These are phyloP conservation scores for Gymnothorax javanicus DNA, from an alignment of 2,797 vertebrate species.

Conservation along the genomic window DNA sequence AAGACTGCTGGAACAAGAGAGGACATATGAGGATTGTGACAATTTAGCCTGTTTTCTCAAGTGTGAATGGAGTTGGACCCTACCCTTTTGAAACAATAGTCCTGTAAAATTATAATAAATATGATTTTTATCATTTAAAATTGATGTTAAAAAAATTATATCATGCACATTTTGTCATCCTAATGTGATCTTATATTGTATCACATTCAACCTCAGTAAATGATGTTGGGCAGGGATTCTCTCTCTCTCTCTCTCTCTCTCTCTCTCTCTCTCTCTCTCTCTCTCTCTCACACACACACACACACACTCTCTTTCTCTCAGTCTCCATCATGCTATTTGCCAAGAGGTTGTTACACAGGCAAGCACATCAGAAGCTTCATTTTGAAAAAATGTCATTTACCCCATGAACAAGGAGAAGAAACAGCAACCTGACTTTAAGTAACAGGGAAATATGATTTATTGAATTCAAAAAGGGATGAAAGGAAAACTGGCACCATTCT, in stretches of 20 bases:
- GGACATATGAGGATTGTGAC: too few relatives aligned
- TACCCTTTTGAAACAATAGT: too few relatives aligned
- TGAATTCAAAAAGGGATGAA: neutral
- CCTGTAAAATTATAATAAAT: too few relatives aligned
- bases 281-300: neutral
- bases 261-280: neutral
- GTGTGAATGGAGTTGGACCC: too few relatives aligned
- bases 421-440: neutral
- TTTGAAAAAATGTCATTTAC: neutral
- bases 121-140: too few relatives aligned
- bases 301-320: neutral
- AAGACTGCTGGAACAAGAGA: too few relatives aligned
- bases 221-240: neutral
- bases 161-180: too few relatives aligned
- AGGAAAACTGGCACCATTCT: neutral
- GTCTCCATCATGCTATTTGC: neutral
- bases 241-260: conserved; percentile 10
- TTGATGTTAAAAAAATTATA: too few relatives aligned
- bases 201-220: too few relatives aligned
- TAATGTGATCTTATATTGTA: too few relatives aligned
- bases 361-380: neutral
- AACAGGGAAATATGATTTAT: neutral
- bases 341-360: too few relatives aligned
- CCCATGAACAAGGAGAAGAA: neutral
- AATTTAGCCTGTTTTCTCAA: too few relatives aligned